These are phyloP conservation scores for Cosmia trapezina DNA, from an alignment of 2,888 invertebrate genomes.

Conservation along the genomic window DNA sequence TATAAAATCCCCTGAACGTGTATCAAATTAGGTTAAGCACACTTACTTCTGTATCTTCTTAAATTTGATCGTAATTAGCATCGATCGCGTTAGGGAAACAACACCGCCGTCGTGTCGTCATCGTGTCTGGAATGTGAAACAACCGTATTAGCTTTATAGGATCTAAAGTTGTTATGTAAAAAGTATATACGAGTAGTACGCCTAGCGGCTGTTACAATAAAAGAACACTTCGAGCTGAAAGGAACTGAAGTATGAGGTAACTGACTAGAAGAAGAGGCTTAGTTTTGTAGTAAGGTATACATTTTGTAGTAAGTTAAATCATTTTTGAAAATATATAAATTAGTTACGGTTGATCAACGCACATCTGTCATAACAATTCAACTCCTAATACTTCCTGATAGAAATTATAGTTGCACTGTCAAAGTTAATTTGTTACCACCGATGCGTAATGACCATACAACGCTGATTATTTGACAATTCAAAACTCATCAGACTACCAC, in stretches of 20 bases:
- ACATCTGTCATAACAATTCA: not conserved
- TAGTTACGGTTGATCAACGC: not conserved
- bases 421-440: not conserved
- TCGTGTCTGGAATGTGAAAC: slow-evolving; percentile 55
- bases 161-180: slow-evolving; percentile 43
- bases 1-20: slow-evolving; percentile 11
- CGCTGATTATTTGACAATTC: not conserved
- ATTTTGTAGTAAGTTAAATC: not conserved
- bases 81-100: slow-evolving; percentile 42
- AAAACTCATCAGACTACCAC: not conserved
- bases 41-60: slow-evolving; percentile 36
- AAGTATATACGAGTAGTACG: slow-evolving; percentile 17
- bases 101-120: slow-evolving; percentile 23
- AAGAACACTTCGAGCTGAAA: slow-evolving; percentile 29
- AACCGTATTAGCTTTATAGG: slow-evolving; percentile 42
- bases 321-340: not conserved
- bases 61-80: slow-evolving; percentile 51
- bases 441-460: not conserved
- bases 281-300: not conserved
- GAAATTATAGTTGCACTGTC: not conserved
- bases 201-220: slow-evolving; percentile 33
- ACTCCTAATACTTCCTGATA: too few relatives aligned
- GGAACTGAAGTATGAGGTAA: slow-evolving; percentile 15
- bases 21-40: slow-evolving; percentile 45
- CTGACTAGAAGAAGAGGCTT: not conserved